These are phyloP conservation scores for Promerops cafer DNA, from an alignment of 2,113 vertebrate species.

Conservation along the genomic window DNA sequence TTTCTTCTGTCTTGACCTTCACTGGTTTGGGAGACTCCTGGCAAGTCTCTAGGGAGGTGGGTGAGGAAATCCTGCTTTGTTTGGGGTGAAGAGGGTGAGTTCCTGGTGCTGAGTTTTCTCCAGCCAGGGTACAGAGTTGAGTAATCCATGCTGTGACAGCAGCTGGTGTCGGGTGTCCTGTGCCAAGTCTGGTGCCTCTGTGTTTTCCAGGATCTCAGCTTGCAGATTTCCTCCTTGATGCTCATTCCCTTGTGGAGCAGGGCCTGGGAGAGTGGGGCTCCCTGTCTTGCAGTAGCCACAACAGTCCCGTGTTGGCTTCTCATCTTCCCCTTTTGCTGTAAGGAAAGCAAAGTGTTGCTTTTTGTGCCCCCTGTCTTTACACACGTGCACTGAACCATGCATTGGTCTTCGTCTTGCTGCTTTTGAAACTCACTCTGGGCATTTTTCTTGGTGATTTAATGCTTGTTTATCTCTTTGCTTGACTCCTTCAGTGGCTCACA, in stretches of 20 bases:
- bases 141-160: background rate
- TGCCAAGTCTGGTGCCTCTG: background rate
- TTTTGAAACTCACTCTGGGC: background rate
- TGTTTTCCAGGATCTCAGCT: background rate
- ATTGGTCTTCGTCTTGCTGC: background rate
- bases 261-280: background rate
- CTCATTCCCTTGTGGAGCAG: background rate
- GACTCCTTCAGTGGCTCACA: background rate
- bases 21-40: background rate
- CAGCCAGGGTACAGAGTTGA: background rate
- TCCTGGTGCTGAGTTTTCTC: background rate
- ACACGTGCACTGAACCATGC: accelerated
- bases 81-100: background rate
- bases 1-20: background rate
- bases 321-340: background rate
- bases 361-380: background rate
- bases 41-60: background rate
- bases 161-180: background rate
- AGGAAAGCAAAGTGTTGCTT: background rate
- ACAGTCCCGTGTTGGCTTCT: background rate
- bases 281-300: background rate
- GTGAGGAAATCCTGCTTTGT: background rate
- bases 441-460: background rate
- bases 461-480: background rate
- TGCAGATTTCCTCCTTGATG: background rate